These are phyloP conservation scores for Hermaeophaga mercurialis DNA, from an alignment of 2,888 invertebrate genomes.

Conservation along the genomic window DNA sequence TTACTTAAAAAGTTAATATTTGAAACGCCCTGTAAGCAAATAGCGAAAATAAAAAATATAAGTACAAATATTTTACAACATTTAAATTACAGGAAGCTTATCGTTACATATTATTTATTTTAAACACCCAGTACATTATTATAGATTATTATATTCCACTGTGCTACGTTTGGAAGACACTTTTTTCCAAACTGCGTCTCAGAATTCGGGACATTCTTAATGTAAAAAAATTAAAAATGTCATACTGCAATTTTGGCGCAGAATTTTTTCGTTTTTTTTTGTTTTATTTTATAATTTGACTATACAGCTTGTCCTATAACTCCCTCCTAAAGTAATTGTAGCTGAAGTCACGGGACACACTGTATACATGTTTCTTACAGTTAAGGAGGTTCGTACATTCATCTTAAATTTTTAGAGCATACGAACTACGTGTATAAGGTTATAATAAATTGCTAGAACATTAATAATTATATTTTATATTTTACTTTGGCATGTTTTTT, in stretches of 20 bases:
- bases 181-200: conserved; percentile 10
- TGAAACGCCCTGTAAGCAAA: no score
- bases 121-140: conserved; percentile 12
- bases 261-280: conserved; percentile 44
- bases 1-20: no score
- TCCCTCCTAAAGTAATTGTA: background rate
- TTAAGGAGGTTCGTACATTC: conserved; percentile 28
- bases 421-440: conserved; percentile 32
- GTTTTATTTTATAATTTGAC: conserved; percentile 30
- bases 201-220: conserved; percentile 9
- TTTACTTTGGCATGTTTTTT: conserved; percentile 36
- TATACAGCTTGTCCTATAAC: conserved; percentile 7
- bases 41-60: conserved; percentile 10
- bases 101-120: conserved; percentile 15
- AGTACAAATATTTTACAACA: conserved; percentile 12
- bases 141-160: conserved; percentile 11
- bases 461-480: conserved; percentile 32
- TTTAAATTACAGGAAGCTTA: conserved; percentile 18
- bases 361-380: conserved; percentile 27
- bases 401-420: conserved; percentile 30
- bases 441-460: conserved; percentile 32
- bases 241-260: conserved; percentile 50
- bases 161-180: conserved; percentile 17
- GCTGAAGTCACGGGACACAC: background rate
- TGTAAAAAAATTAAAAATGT: conserved; percentile 44